Percentiles rank a stretch among this genome's conserved stretches.
phyloP scores from a whole-genome alignment of 1,140 invertebrate genomes.

The Lucilia cuprina region DNA sequence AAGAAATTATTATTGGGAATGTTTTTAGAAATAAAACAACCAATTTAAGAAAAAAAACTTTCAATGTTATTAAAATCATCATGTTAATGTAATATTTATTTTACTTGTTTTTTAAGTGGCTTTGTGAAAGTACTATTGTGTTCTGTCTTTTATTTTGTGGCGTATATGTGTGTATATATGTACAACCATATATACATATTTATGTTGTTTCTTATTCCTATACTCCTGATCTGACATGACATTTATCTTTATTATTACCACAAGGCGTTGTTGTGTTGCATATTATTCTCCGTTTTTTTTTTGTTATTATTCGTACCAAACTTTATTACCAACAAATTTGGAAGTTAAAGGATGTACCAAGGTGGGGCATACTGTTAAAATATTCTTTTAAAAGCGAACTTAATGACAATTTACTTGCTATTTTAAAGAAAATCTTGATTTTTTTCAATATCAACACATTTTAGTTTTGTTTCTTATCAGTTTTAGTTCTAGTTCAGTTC shows the following conservation, averaged over 20 bases:
- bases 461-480: too few relatives aligned
- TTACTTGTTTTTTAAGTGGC: too few relatives aligned
- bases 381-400: not conserved
- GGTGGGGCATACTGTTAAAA: not conserved
- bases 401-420: too few relatives aligned
- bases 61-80: too few relatives aligned
- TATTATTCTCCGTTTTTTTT: not conserved
- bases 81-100: too few relatives aligned
- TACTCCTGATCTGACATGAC: constrained; percentile 19
- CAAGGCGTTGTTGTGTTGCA: constrained; percentile 5
- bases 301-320: not conserved
- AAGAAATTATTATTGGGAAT: too few relatives aligned
- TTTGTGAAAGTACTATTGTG: not conserved
- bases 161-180: not conserved
- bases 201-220: not conserved
- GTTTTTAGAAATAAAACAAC: too few relatives aligned
- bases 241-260: constrained; percentile 34
- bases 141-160: not conserved
- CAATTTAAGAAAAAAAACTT: too few relatives aligned
- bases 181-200: too few relatives aligned
- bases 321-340: not conserved
- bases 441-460: not conserved
- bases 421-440: not conserved
- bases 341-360: too few relatives aligned
- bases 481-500: too few relatives aligned